Conservation (phyloP, 2,113 vertebrate species). For the Heterotis niloticus region DNA sequence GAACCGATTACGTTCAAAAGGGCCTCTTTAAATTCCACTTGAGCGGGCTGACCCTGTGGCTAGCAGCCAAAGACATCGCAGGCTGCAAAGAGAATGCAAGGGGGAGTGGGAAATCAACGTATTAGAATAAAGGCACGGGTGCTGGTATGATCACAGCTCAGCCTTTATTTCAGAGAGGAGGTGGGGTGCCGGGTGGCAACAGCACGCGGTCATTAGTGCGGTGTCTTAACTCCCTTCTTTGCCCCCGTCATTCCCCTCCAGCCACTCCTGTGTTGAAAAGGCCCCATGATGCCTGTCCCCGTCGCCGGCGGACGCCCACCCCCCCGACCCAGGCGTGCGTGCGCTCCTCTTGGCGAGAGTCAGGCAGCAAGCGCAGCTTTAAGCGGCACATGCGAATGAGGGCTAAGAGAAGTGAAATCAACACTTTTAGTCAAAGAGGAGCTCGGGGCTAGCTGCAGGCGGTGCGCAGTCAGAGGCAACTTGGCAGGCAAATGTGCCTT, state of each 20-base stretch:
- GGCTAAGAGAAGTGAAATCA: conserved; percentile 83
- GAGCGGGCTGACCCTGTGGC: conserved; percentile 71
- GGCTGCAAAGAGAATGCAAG: conserved; percentile 61
- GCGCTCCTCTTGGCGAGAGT: conserved; percentile 44
- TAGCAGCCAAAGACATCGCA: conserved; percentile 68
- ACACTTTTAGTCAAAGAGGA: conserved; percentile 87
- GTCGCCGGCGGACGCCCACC: not conserved
- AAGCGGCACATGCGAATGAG: conserved; percentile 82
- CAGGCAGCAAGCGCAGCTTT: conserved; percentile 68
- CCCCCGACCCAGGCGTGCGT: no score
- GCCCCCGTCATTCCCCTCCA: not conserved
- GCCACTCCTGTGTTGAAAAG: conserved; percentile 19
- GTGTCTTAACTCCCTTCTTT: not conserved
- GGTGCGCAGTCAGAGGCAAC: conserved; percentile 72
- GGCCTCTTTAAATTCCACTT: conserved; percentile 77
- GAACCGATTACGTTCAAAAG: conserved; percentile 80
- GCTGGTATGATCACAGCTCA: not conserved
- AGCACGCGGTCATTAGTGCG: not conserved
- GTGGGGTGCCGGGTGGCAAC: not conserved
- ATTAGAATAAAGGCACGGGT: not conserved
- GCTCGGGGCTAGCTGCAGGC: conserved; percentile 89
- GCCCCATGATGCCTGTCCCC: not conserved
- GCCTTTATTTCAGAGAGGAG: not conserved
- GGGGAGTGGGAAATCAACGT: conserved; percentile 49
- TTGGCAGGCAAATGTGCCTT: conserved; percentile 80